phyloP scores from a whole-genome alignment of 2,113 vertebrate genomes.

The Silurus asotus region DNA sequence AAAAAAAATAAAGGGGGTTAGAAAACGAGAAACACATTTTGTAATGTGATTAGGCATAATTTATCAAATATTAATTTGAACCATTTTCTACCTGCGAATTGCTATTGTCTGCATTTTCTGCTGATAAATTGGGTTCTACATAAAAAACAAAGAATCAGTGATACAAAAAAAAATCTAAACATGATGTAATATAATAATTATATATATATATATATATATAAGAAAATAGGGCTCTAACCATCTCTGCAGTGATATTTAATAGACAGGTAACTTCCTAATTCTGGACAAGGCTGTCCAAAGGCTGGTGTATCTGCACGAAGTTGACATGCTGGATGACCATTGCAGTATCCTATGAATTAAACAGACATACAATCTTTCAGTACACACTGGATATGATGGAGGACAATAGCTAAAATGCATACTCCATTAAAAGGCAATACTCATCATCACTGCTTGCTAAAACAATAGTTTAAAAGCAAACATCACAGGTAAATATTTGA shows the following conservation, averaged over 20 bases:
- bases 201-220: not conserved
- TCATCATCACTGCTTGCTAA: not conserved
- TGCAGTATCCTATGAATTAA: slow-evolving; percentile 76
- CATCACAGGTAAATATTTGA: slow-evolving; percentile 13
- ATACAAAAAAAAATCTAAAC: too few relatives aligned
- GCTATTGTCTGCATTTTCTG: too few relatives aligned
- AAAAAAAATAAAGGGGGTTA: not conserved
- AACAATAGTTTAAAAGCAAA: slow-evolving; percentile 10
- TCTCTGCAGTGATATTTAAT: slow-evolving; percentile 85
- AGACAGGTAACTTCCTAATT: slow-evolving; percentile 83
- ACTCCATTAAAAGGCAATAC: not conserved
- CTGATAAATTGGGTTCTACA: not conserved
- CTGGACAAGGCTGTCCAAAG: slow-evolving; percentile 83
- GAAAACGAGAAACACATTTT: not conserved
- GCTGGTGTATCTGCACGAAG: slow-evolving; percentile 72
- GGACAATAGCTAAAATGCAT: not conserved
- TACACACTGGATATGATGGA: not conserved
- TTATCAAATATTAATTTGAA: not conserved
- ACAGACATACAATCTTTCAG: not conserved
- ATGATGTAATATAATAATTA: too few relatives aligned
- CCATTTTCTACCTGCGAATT: not conserved
- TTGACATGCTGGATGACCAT: slow-evolving; percentile 84
- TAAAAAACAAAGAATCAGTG: not conserved
- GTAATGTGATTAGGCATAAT: not conserved
- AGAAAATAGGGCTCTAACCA: slow-evolving; percentile 71